Conservation (phyloP, 2,797 vertebrate genomes). For the Xenopus petersii region DNA sequence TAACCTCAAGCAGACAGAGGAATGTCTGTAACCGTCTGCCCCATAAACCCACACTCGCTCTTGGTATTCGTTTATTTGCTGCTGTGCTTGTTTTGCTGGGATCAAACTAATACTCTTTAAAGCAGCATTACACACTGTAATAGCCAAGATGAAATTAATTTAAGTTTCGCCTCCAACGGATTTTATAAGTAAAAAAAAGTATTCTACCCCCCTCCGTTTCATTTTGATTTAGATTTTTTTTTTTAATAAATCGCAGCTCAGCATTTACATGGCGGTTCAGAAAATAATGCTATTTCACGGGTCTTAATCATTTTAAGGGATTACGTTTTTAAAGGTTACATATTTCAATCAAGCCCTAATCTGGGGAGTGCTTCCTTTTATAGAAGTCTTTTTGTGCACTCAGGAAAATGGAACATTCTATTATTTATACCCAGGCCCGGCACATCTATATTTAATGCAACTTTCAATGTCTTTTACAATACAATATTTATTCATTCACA, state of each 20-base stretch:
- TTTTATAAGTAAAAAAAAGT: no score
- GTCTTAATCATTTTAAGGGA: conserved; percentile 50
- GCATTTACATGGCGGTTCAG: conserved; percentile 23
- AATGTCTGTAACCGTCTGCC: no score
- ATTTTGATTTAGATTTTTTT: no score
- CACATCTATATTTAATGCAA: conserved; percentile 57
- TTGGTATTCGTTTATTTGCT: conserved; percentile 17
- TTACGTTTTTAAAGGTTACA: conserved; percentile 47
- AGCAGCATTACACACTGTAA: conserved; percentile 27
- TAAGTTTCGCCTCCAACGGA: conserved; percentile 10
- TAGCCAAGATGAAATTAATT: conserved; percentile 15
- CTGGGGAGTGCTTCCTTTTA: conserved; percentile 52
- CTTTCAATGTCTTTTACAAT: conserved; percentile 55
- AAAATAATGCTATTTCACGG: conserved; percentile 37
- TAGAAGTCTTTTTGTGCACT: conserved; percentile 49
- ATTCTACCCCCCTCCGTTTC: no score
- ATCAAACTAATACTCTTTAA: conserved; percentile 33
- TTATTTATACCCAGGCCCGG: conserved; percentile 47
- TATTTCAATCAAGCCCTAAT: conserved; percentile 50
- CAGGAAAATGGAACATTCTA: conserved; percentile 49
- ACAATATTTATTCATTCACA: conserved; percentile 54
- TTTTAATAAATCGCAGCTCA: conserved; percentile 18
- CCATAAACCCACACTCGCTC: no score
- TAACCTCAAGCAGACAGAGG: no score
- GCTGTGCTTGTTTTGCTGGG: conserved; percentile 9